A percentile compares a stretch with the other conserved stretches of the same genome.
phyloP scores from a whole-genome alignment of 2,888 invertebrate species.

The Rotaria magnacalcarata region DNA sequence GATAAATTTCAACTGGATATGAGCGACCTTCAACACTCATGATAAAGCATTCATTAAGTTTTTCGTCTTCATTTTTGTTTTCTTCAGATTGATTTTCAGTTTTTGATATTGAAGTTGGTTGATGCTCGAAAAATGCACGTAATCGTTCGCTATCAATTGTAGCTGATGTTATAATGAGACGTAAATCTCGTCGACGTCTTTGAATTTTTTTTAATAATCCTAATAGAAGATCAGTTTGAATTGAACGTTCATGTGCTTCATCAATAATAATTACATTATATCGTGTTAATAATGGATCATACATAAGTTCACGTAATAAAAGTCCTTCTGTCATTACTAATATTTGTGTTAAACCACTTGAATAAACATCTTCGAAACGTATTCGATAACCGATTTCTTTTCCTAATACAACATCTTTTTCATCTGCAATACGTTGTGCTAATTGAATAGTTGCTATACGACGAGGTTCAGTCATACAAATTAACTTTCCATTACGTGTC shows the following conservation, averaged over 20 bases:
- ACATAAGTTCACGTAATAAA: constrained; percentile 84
- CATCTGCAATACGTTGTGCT: constrained; percentile 80
- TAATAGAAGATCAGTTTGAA: constrained; percentile 86
- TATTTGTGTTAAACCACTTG: constrained; percentile 41
- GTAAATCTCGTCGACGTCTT: constrained; percentile 72
- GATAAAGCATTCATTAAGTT: constrained; percentile 48
- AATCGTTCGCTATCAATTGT: constrained; percentile 83
- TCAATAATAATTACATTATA: constrained; percentile 81
- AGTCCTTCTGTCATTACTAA: constrained; percentile 83
- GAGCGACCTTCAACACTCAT: constrained; percentile 67
- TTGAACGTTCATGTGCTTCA: constrained; percentile 88
- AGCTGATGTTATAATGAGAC: constrained; percentile 84
- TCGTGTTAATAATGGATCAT: constrained; percentile 80
- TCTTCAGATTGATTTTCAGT: not conserved
- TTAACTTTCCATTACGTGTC: constrained; percentile 65
- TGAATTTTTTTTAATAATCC: constrained; percentile 77
- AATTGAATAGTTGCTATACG: constrained; percentile 78
- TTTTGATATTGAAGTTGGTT: not conserved
- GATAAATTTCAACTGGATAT: constrained; percentile 80
- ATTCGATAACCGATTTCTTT: constrained; percentile 79
- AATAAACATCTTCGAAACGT: constrained; percentile 62
- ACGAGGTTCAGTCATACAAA: constrained; percentile 86
- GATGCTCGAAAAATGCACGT: constrained; percentile 40
- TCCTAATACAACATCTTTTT: constrained; percentile 74
- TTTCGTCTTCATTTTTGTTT: not conserved